phyloP scores from a whole-genome alignment of 1,140 invertebrate species.

The Mesaphorura yosii region DNA sequence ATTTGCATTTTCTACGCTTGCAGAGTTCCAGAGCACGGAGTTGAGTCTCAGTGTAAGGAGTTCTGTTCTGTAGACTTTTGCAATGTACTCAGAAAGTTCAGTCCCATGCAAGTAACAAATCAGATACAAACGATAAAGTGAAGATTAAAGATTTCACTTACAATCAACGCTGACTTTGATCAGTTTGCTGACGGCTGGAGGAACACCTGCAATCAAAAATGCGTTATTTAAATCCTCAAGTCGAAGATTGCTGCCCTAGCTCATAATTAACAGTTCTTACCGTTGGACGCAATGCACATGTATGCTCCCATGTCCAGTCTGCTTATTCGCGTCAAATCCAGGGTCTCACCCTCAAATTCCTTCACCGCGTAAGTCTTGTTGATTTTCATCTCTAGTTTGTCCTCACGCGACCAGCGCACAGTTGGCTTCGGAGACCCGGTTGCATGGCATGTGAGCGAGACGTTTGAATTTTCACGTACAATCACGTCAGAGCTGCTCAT shows the following conservation, averaged over 20 bases:
- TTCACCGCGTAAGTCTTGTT: conserved; percentile 59
- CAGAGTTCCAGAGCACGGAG: too few species aligned
- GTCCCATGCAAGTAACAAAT: too few species aligned
- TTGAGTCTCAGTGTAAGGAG: too few species aligned
- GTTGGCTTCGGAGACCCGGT: conserved; percentile 74
- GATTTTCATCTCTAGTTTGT: conserved; percentile 50
- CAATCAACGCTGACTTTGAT: conserved; percentile 89
- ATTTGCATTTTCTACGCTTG: too few species aligned
- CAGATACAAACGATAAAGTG: too few species aligned
- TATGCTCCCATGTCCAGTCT: conserved; percentile 66
- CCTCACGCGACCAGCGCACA: conserved; percentile 71
- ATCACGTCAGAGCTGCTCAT: conserved; percentile 81
- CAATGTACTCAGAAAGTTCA: too few species aligned
- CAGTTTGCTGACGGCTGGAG: conserved; percentile 63
- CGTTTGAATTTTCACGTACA: conserved; percentile 77
- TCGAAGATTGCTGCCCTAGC: too few species aligned
- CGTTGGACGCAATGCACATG: conserved; percentile 33
- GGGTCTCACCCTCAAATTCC: conserved; percentile 68
- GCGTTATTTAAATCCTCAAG: too few species aligned
- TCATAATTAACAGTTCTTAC: too few species aligned
- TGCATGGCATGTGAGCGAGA: conserved; percentile 73
- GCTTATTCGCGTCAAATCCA: conserved; percentile 74
- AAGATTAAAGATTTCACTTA: too few species aligned
- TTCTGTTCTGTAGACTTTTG: too few species aligned
- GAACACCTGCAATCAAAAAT: too few species aligned